Evolutionary conservation across 1,140 invertebrate genomes (phyloP).

Genomic region (Aphidius ervi): DNA sequence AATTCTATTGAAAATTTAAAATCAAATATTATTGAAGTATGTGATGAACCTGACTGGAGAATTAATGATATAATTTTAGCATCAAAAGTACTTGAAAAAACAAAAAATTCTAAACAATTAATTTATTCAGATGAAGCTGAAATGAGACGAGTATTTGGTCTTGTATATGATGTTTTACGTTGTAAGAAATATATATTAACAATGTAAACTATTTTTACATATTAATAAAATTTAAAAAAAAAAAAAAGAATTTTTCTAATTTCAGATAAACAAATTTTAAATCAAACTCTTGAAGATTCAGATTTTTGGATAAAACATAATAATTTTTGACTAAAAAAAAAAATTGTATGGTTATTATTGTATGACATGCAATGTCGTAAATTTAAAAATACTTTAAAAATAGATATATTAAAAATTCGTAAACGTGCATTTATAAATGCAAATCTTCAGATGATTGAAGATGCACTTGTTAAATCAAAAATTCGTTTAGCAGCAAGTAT

Average conservation of each 20-base stretch:
- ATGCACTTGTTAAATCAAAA: conserved; percentile 59
- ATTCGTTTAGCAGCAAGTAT: conserved; percentile 68
- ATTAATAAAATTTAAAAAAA: neutral
- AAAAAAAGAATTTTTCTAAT: conserved; percentile 15
- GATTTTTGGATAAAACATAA: conserved; percentile 59
- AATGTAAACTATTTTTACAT: no score
- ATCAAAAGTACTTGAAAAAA: conserved; percentile 31
- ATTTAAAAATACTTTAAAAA: conserved; percentile 50
- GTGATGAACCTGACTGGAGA: conserved; percentile 39
- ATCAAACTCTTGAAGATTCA: conserved; percentile 62
- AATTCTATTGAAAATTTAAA: conserved; percentile 1
- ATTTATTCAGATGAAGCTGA: conserved; percentile 64
- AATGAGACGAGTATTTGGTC: conserved; percentile 70
- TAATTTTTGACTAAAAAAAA: conserved; percentile 44
- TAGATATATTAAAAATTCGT: conserved; percentile 38
- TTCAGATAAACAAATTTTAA: conserved; percentile 67
- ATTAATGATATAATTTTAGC: conserved; percentile 38
- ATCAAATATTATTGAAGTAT: conserved; percentile 28
- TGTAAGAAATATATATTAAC: conserved; percentile 61
- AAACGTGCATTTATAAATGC: conserved; percentile 47
- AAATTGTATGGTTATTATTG: conserved; percentile 59
- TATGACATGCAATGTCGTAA: conserved; percentile 62
- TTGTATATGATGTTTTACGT: conserved; percentile 74
- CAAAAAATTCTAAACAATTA: conserved; percentile 8
- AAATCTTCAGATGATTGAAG: conserved; percentile 55